These are phyloP conservation scores for Camponotus vicinus DNA, from an alignment of 1,140 invertebrate species.

Conservation along the genomic window DNA sequence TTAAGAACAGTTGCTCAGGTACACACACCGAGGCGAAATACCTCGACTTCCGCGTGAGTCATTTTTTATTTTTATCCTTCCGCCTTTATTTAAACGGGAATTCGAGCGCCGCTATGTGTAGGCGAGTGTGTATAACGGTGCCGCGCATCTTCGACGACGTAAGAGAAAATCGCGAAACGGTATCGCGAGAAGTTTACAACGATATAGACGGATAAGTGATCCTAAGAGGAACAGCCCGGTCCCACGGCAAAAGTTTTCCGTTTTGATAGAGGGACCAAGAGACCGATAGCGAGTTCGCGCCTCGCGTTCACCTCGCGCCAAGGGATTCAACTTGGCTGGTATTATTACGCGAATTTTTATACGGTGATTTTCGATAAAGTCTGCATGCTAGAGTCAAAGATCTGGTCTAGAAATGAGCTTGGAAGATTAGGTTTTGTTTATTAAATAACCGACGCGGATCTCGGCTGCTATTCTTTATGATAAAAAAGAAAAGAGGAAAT, in stretches of 20 bases:
- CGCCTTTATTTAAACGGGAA: conserved; percentile 70
- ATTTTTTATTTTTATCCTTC: conserved; percentile 75
- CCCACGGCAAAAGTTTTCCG: conserved; percentile 73
- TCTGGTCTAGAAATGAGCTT: too few species aligned
- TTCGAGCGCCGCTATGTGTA: conserved; percentile 44
- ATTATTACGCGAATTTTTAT: conserved; percentile 70
- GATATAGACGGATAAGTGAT: conserved; percentile 67
- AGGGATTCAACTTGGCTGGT: conserved; percentile 77
- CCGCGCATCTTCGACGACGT: conserved; percentile 47
- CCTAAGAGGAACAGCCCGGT: conserved; percentile 48
- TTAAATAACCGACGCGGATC: conserved; percentile 37
- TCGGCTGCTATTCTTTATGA: neutral
- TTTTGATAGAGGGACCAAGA: conserved; percentile 76
- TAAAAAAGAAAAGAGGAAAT: too few species aligned
- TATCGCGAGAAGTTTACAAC: conserved; percentile 72
- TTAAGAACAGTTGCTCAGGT: conserved; percentile 31
- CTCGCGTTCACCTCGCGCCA: conserved; percentile 72
- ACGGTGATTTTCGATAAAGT: neutral
- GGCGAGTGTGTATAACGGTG: conserved; percentile 47
- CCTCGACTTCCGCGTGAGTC: conserved; percentile 64
- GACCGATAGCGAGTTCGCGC: conserved; percentile 79
- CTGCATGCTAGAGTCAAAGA: neutral
- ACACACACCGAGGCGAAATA: conserved; percentile 60
- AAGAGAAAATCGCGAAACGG: conserved; percentile 67
- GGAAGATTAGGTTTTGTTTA: conserved; percentile 35